phyloP scores from a whole-genome alignment of 1,140 invertebrate species.

The Carcinoscorpius rotundicauda region DNA sequence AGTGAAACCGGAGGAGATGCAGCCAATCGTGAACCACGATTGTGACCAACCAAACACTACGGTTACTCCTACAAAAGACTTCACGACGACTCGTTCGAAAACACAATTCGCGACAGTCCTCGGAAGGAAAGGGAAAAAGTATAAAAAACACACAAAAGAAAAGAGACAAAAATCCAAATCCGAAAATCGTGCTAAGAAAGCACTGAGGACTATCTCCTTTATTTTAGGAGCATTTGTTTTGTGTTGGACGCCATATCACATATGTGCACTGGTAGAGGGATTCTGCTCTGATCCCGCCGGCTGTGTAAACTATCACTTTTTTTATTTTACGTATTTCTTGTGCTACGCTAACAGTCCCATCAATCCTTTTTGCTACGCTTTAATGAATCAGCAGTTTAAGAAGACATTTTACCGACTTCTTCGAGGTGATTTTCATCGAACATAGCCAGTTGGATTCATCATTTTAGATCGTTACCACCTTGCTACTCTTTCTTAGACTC shows the following conservation, averaged over 20 bases:
- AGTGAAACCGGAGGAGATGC: constrained; percentile 10
- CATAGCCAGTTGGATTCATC: constrained; percentile 38
- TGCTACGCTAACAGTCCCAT: constrained; percentile 97
- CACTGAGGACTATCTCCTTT: constrained; percentile 94
- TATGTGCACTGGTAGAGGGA: constrained; percentile 76
- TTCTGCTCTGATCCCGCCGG: constrained; percentile 69
- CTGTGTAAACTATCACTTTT: constrained; percentile 81
- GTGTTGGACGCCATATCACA: constrained; percentile 46
- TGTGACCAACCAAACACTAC: neutral
- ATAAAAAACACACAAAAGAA: constrained; percentile 32
- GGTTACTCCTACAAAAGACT: neutral
- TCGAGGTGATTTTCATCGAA: constrained; percentile 81
- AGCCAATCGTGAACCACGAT: constrained; percentile 9
- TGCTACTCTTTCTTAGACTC: too few species aligned
- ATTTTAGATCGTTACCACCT: too few species aligned
- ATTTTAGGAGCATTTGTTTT: constrained; percentile 66
- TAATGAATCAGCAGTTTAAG: constrained; percentile 98
- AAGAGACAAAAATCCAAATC: constrained; percentile 87
- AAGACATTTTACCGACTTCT: constrained; percentile 91
- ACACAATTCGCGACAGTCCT: neutral
- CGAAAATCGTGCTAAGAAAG: constrained; percentile 93
- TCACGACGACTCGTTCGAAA: neutral
- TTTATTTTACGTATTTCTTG: constrained; percentile 95
- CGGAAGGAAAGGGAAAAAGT: constrained; percentile 1
- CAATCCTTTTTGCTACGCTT: constrained; percentile 95